Conservation (phyloP, 2,888 invertebrate genomes). For the Choristoneura rosaceana region DNA sequence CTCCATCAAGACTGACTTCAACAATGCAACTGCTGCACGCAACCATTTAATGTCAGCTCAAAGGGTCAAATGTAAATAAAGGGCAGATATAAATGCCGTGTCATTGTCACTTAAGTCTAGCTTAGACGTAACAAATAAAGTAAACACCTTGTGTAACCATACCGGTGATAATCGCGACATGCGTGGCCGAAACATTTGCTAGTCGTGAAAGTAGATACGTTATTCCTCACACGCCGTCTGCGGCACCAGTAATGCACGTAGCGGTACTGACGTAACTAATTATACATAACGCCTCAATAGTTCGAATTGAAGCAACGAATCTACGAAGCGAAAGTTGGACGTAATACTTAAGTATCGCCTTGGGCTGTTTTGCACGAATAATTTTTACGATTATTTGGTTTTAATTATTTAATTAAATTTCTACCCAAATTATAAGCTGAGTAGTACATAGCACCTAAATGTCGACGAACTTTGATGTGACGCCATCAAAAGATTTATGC, state of each 20-base stretch:
- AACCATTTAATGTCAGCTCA: slow-evolving; percentile 29
- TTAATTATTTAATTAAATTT: not conserved
- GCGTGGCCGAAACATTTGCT: slow-evolving; percentile 59
- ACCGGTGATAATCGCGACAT: slow-evolving; percentile 39
- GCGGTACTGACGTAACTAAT: slow-evolving; percentile 80
- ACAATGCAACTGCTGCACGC: slow-evolving; percentile 30
- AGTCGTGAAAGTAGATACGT: slow-evolving; percentile 78
- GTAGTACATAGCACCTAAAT: not conserved
- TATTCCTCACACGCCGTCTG: slow-evolving; percentile 74
- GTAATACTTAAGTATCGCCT: slow-evolving; percentile 54
- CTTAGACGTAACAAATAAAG: slow-evolving; percentile 34
- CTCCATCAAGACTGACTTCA: slow-evolving; percentile 14
- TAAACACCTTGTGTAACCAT: slow-evolving; percentile 33
- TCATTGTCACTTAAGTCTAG: slow-evolving; percentile 5
- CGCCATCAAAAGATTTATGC: not conserved
- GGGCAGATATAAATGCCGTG: not conserved
- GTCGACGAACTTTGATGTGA: not conserved
- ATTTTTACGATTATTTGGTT: slow-evolving; percentile 4
- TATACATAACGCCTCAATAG: slow-evolving; percentile 73
- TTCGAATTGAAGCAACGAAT: slow-evolving; percentile 56
- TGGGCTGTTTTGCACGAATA: slow-evolving; percentile 26
- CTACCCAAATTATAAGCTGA: not conserved
- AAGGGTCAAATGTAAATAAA: slow-evolving; percentile 17
- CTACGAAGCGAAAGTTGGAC: slow-evolving; percentile 71
- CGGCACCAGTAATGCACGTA: slow-evolving; percentile 71